Evolutionary conservation across 2,113 vertebrate genomes (phyloP), one percentile per base, ranked within the genome.

Genomic region (Periophthalmus modestus): DNA sequence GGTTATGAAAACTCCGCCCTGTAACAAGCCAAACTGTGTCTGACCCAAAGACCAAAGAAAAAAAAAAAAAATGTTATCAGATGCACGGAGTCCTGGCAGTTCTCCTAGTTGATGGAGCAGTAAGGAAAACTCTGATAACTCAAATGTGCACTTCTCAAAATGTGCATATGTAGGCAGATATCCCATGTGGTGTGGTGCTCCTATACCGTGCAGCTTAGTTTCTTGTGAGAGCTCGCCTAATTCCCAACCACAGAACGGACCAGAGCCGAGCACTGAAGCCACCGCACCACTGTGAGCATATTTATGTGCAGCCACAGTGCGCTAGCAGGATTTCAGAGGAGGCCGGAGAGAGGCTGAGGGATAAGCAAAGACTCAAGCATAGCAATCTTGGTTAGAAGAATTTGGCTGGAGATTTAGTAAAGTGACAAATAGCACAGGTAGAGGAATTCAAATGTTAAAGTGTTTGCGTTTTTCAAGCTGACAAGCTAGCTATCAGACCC

Each of bases 1-100:
- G 86, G 93, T 87, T 87, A 72, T 90, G 89, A 91, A 92, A 88
- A 71, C 67, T 84, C 78, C 57, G 81, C 74, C 69, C 77, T 80
- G 82, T 74, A 86, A 90, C 89, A 7, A 83, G 85, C 62, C 57
- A 85, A 90, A 88, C n/a, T 80, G 72, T 84, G 78, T 74, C 69
- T 80, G 80, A 84, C 69, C 82, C 66, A 55, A 36, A 84, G 48
- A 82, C n/a, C 39, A 57, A 83, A 83, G 73, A 85, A 75, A 34
- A 6, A 34, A 72, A 63, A 43, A 76, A 46, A 6, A 34, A 73
- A 59, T 71, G 23, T 92, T 92, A 92, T 93, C 92, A 92, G 91
- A 92, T 92, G 70, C 77, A 83, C 36, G 71, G 67, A 52, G 74
- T n/a, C 82, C 80, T 89, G 84, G 77, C 75, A 73, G 73, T 68